phyloP scores from a whole-genome alignment of 2,888 invertebrate species.

The Tupiocoris notatus region DNA sequence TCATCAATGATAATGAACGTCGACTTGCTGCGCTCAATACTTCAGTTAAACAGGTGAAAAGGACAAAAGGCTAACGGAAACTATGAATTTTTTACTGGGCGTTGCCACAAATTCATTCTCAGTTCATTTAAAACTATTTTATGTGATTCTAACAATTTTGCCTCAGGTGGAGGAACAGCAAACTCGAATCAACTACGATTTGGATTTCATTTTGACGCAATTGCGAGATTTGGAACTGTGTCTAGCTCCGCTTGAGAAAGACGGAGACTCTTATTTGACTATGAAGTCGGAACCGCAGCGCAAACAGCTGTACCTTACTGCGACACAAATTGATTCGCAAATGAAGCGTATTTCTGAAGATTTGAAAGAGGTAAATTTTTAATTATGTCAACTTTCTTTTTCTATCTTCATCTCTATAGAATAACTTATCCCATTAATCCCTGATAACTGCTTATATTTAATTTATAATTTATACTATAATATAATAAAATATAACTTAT shows the following conservation, averaged over 20 bases:
- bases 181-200: slow-evolving; percentile 82
- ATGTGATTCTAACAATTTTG: too few relatives aligned
- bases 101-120: slow-evolving; percentile 21
- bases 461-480: too few relatives aligned
- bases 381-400: not conserved
- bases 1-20: slow-evolving; percentile 41
- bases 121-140: too few relatives aligned
- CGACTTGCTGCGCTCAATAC: slow-evolving; percentile 12
- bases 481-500: too few relatives aligned
- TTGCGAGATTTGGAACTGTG: slow-evolving; percentile 89
- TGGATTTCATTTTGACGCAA: slow-evolving; percentile 89
- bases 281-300: slow-evolving; percentile 78
- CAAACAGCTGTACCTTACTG: slow-evolving; percentile 85
- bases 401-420: not conserved
- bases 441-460: too few relatives aligned
- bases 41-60: slow-evolving; percentile 29
- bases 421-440: too few relatives aligned
- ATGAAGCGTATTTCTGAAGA: slow-evolving; percentile 93
- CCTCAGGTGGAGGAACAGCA: slow-evolving; percentile 64
- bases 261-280: slow-evolving; percentile 63
- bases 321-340: slow-evolving; percentile 88
- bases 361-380: slow-evolving; percentile 68
- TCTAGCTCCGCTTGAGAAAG: slow-evolving; percentile 80
- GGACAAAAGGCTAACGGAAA: not conserved
- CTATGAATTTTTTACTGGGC: too few relatives aligned